Conservation (phyloP, 2,113 vertebrate genomes). For the Tonatia bakeri region DNA sequence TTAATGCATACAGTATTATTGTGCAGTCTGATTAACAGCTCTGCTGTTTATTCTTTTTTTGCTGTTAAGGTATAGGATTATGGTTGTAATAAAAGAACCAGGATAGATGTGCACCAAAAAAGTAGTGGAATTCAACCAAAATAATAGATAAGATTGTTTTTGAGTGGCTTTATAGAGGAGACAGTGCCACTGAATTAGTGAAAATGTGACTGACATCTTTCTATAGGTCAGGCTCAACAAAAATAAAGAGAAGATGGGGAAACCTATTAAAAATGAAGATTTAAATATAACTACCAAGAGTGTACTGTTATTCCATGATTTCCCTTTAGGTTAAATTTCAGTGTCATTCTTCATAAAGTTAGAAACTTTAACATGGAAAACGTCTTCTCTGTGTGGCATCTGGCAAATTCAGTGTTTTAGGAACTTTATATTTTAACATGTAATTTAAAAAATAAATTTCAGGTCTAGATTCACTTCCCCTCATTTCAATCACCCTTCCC, state of each 20-base stretch:
- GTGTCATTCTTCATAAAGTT: background rate
- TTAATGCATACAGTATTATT: conserved; percentile 28
- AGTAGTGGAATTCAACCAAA: conserved; percentile 65
- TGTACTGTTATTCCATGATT: conserved; percentile 44
- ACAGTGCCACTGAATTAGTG: conserved; percentile 69
- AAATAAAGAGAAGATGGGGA: conserved; percentile 63
- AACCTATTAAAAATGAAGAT: conserved; percentile 58
- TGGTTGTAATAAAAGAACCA: conserved; percentile 59
- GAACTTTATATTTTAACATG: conserved; percentile 14
- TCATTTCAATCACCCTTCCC: background rate
- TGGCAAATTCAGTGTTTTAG: background rate
- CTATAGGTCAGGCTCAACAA: conserved; percentile 70
- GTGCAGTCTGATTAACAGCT: conserved; percentile 39
- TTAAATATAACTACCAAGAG: background rate
- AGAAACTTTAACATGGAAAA: background rate
- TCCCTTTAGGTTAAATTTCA: conserved; percentile 50
- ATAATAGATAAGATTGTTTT: conserved; percentile 64
- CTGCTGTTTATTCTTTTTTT: conserved; percentile 45
- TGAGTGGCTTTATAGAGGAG: conserved; percentile 67
- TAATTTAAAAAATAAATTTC: background rate
- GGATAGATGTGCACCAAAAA: conserved; percentile 61
- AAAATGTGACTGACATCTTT: conserved; percentile 71
- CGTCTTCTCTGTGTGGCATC: accelerated
- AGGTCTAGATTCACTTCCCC: background rate
- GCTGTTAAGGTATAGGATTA: conserved; percentile 68